Evolutionary conservation across 2,797 vertebrate genomes (phyloP).

Genomic region (Luscinia megarhynchos): DNA sequence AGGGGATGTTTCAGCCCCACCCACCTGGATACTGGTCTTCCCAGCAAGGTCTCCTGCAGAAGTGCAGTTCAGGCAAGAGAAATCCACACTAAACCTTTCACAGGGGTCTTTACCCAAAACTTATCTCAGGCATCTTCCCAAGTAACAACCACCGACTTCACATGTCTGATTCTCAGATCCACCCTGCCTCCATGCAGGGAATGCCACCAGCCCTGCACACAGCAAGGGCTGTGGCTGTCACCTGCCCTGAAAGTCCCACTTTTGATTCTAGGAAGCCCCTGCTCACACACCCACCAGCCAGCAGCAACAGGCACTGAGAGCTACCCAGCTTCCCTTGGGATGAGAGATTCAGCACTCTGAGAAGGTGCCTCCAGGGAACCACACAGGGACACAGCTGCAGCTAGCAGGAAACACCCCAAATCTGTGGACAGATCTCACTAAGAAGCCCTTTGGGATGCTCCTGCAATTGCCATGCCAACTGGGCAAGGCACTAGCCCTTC

Average conservation of each 20-base stretch:
- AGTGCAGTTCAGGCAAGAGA: not conserved
- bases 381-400: not conserved
- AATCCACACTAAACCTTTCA: not conserved
- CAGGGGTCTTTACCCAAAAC: not conserved
- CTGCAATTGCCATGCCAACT: not conserved
- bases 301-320: not conserved
- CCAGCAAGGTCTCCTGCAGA: not conserved
- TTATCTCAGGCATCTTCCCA: not conserved
- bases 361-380: not conserved
- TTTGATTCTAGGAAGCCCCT: not conserved
- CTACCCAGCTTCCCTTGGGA: not conserved
- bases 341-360: not conserved
- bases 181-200: fast-evolving
- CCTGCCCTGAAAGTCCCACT: not conserved
- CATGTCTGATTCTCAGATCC: not conserved
- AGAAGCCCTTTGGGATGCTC: not conserved
- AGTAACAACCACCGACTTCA: not conserved
- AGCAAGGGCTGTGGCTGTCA: not conserved
- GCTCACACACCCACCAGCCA: not conserved
- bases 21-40: not conserved
- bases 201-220: not conserved
- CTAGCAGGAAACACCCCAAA: not conserved
- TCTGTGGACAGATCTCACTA: not conserved
- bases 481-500: not conserved
- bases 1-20: not conserved